Evolutionary conservation across 2,888 invertebrate genomes (phyloP), one percentile per base, ranked within the genome.

Genomic region (Thecocarcelia acutangulata): DNA sequence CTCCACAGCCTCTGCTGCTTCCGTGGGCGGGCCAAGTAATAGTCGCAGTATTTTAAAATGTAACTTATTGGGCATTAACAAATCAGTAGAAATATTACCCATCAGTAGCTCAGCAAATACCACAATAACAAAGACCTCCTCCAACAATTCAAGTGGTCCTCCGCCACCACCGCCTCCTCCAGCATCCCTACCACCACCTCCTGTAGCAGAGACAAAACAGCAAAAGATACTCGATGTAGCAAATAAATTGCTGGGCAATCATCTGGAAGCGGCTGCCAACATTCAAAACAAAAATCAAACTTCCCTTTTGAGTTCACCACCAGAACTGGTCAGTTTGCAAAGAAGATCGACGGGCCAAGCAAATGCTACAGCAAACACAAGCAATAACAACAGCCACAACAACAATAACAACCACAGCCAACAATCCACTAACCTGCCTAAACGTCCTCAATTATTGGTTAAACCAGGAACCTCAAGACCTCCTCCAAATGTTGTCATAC

Each of bases 251-350:
- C 83, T 87, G 66, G 86, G 84, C 68, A 88, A 85, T 63, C 86
- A 86, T 48, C 48, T 85, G 19, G 88, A 87, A 52, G 84, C 85
- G 12, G 80, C 85, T 6, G 80, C 84, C 6, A 78, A 80, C 11
- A 70, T 70, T 59, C 78, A 59, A 73, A 70, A 54, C 66, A 70
- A 80, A 74, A 50, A 68, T 28, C 79, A 79, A 28, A 13, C 79
- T 19, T 80, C 84, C n/a, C 56, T 89, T 37, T 85, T 88, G 0
- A 89, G 87, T 50, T 86, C 93, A 19, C 93, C 93, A 0, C 93
- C 93, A 0, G 93, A 93, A 83, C 84, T 93, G 17, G 93, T 93
- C 33, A 93, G 93, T 0, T 92, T 93, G 1, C 93, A 93, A 75
- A 70, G 82, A 56, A 74, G 82, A 48, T 75, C 82, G 28, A 0